These are phyloP conservation scores for Chironomus riparius DNA, from an alignment of 2,888 invertebrate species.

Conservation along the genomic window DNA sequence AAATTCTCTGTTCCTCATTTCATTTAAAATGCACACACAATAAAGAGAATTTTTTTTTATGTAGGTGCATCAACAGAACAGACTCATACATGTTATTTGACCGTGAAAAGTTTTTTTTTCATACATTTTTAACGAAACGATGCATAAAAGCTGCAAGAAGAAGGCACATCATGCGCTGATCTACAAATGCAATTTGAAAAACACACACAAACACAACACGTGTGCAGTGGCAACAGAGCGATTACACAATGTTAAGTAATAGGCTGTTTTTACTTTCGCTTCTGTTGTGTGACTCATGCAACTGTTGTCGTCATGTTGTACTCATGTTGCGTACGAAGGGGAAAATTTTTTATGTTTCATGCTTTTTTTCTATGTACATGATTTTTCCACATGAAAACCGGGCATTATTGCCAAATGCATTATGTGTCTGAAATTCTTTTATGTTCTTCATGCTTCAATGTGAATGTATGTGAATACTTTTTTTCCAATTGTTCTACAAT, in stretches of 20 bases:
- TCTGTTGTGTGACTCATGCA: not conserved
- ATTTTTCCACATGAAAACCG: not conserved
- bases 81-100: slow-evolving; percentile 17
- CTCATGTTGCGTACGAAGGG: not conserved
- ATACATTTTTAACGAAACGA: too few species aligned
- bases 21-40: not conserved
- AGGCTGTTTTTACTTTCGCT: not conserved
- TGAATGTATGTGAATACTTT: not conserved
- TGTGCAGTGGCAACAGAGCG: not conserved
- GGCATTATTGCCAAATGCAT: not conserved
- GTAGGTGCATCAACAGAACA: slow-evolving; percentile 7
- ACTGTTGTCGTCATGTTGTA: not conserved
- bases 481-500: not conserved
- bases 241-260: slow-evolving; percentile 18
- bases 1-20: not conserved
- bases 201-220: not conserved
- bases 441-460: not conserved
- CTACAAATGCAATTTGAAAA: not conserved
- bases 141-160: not conserved
- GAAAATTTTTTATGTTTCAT: not conserved
- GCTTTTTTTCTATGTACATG: too few species aligned
- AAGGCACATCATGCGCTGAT: not conserved
- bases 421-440: not conserved
- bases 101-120: slow-evolving; percentile 14
- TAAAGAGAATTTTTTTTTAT: not conserved